Conservation (phyloP, 2,888 invertebrate genomes). For the Carcina quercana region DNA sequence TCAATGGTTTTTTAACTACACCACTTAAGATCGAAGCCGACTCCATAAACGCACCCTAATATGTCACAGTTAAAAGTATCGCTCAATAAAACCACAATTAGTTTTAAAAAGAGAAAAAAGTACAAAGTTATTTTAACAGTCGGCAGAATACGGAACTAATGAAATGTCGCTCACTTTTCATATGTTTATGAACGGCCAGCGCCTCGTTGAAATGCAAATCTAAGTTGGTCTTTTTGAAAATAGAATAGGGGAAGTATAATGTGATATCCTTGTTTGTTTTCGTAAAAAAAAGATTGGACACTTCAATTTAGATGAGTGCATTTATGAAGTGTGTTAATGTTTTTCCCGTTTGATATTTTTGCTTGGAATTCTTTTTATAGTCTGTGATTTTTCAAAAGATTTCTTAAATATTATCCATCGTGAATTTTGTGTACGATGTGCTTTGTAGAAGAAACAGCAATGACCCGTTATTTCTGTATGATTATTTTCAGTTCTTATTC, state of each 20-base stretch:
- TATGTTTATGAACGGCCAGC: too few relatives aligned
- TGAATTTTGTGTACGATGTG: too few relatives aligned
- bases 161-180: too few relatives aligned
- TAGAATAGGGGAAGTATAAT: slow-evolving; percentile 31
- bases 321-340: slow-evolving; percentile 24
- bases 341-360: slow-evolving; percentile 4
- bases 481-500: too few relatives aligned
- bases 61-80: slow-evolving; percentile 40
- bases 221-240: slow-evolving; percentile 1
- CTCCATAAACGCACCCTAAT: slow-evolving; percentile 29
- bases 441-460: too few relatives aligned
- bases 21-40: slow-evolving; percentile 1
- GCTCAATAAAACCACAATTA: slow-evolving; percentile 42
- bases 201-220: too few relatives aligned
- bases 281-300: slow-evolving; percentile 22
- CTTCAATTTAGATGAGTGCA: slow-evolving; percentile 24
- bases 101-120: slow-evolving; percentile 22
- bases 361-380: too few relatives aligned
- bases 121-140: too few relatives aligned
- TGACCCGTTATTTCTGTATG: too few relatives aligned
- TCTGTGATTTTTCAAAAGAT: too few relatives aligned
- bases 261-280: slow-evolving; percentile 36
- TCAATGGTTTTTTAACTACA: slow-evolving; percentile 1
- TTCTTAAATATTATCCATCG: too few relatives aligned
- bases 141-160: too few relatives aligned